These are phyloP conservation scores for Protaetia brevitarsis DNA, from an alignment of 1,140 invertebrate genomes.

Conservation along the genomic window DNA sequence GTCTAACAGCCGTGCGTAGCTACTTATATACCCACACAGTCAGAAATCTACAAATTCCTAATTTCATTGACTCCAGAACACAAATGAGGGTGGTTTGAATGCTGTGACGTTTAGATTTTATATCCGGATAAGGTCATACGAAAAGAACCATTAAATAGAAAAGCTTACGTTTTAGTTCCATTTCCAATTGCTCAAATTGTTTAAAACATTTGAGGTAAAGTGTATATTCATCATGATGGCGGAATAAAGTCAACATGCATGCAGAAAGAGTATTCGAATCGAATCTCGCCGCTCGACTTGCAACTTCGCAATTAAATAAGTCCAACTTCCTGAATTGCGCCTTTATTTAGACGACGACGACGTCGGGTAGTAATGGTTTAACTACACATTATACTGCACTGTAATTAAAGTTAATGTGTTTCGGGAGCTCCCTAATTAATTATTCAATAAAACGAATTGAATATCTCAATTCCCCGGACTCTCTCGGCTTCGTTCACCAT, in stretches of 20 bases:
- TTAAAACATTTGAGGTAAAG: background rate
- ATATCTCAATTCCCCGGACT: slow-evolving; percentile 26
- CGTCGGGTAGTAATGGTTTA: slow-evolving; percentile 33
- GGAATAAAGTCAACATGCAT: background rate
- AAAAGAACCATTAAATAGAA: too few relatives aligned
- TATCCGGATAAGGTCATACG: too few relatives aligned
- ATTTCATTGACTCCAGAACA: too few relatives aligned
- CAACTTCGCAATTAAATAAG: slow-evolving; percentile 28
- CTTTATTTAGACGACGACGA: slow-evolving; percentile 32
- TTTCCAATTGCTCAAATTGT: too few relatives aligned
- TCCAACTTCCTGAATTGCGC: slow-evolving; percentile 30
- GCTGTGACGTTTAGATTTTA: too few relatives aligned
- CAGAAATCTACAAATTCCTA: too few relatives aligned
- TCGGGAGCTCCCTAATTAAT: slow-evolving; percentile 40
- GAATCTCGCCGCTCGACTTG: background rate
- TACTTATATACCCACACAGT: too few relatives aligned
- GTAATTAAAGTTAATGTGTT: slow-evolving; percentile 37
- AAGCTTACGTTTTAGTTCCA: too few relatives aligned
- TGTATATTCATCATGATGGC: background rate
- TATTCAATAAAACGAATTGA: slow-evolving; percentile 45
- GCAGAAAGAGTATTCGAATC: background rate
- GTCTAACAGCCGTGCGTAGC: too few relatives aligned
- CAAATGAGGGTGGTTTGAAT: too few relatives aligned
- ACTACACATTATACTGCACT: slow-evolving; percentile 34
- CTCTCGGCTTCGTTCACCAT: background rate